These are phyloP conservation scores for Rhinoderma darwinii DNA, from an alignment of 2,113 vertebrate species.

Conservation along the genomic window DNA sequence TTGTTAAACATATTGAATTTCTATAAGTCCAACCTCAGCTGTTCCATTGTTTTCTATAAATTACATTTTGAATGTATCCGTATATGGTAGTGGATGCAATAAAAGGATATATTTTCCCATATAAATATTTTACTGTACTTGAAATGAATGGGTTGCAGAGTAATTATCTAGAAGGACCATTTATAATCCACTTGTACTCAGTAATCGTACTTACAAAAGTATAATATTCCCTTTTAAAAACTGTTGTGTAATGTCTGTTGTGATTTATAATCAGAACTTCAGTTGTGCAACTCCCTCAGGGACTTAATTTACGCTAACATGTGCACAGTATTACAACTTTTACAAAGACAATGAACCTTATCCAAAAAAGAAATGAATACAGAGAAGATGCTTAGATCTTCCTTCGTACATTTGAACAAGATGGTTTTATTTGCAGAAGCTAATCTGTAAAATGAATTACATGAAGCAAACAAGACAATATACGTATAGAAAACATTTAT, in stretches of 20 bases:
- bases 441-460: not conserved
- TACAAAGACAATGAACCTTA: not conserved
- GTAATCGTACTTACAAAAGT: constrained; percentile 14
- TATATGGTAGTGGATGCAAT: not conserved
- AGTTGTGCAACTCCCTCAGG: constrained; percentile 2
- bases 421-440: not conserved
- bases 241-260: not conserved
- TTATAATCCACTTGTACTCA: constrained; percentile 19
- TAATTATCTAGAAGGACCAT: constrained; percentile 33
- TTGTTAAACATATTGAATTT: not conserved
- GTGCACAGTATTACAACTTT: not conserved
- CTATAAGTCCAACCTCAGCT: not conserved
- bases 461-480: not conserved
- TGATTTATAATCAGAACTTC: constrained; percentile 5
- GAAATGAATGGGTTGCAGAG: constrained; percentile 5
- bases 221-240: constrained; percentile 8
- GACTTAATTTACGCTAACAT: constrained; percentile 4
- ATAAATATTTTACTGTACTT: constrained; percentile 9
- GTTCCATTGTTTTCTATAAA: not conserved
- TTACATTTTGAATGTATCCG: not conserved
- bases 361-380: not conserved
- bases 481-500: too few relatives aligned
- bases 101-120: not conserved
- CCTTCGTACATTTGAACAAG: not conserved
- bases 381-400: not conserved